Evolutionary conservation across 30 jellyfish, hydroid and myxozoan genomes (phyloP).

Genomic region (Aurelia coerulea): DNA sequence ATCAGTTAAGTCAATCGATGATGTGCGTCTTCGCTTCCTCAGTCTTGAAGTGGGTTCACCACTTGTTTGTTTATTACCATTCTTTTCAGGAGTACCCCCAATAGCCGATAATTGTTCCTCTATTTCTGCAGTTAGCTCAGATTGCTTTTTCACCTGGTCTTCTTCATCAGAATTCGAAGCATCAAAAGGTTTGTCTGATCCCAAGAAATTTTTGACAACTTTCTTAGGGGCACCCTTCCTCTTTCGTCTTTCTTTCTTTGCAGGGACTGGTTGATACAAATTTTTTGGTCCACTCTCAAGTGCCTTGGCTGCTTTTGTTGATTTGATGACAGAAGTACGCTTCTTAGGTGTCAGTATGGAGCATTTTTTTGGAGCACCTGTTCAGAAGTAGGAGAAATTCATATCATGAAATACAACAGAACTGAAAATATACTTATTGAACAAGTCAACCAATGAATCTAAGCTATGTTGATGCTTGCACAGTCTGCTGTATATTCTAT

Average conservation of each 20-base stretch:
- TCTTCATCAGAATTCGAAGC: not conserved
- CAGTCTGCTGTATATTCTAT: too few species aligned
- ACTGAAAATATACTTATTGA: not conserved
- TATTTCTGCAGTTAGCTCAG: not conserved
- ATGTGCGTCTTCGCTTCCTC: too few species aligned
- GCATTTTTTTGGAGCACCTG: constrained; percentile 17
- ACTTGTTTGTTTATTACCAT: too few species aligned
- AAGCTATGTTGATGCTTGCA: too few species aligned
- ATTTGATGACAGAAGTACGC: constrained; percentile 38
- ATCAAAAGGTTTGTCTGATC: not conserved
- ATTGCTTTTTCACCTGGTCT: too few species aligned
- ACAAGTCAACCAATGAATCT: too few species aligned
- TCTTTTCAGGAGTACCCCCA: too few species aligned
- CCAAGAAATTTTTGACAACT: not conserved
- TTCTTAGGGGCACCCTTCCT: constrained; percentile 56
- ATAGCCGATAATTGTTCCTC: not conserved
- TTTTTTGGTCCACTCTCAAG: not conserved
- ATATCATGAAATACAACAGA: not conserved
- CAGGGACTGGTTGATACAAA: not conserved
- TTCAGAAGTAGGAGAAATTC: not conserved
- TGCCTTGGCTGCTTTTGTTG: not conserved
- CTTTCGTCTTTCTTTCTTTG: constrained; percentile 5
- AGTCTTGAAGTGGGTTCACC: too few species aligned
- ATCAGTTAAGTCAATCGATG: too few species aligned
- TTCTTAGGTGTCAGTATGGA: constrained; percentile 6